phyloP scores from a whole-genome alignment of 2,113 vertebrate species.

The Lanius collurio region DNA sequence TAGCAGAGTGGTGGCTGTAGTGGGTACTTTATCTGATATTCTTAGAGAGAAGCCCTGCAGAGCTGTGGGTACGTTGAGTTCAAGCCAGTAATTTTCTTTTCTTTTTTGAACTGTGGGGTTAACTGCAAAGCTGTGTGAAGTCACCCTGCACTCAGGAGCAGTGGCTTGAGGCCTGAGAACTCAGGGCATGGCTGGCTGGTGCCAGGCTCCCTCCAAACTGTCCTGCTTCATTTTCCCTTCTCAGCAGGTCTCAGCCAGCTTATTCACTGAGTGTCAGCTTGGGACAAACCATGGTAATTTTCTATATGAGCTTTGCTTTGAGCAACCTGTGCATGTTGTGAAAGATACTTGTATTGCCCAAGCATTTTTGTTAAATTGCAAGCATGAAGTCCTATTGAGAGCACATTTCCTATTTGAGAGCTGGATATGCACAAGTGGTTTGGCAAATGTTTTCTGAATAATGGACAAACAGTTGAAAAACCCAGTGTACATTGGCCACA shows the following conservation, averaged over 20 bases:
- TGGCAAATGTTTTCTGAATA: not conserved
- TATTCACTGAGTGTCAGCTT: not conserved
- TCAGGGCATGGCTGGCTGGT: not conserved
- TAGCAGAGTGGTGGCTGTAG: not conserved
- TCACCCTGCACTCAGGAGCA: not conserved
- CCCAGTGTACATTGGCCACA: not conserved
- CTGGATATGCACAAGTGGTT: not conserved
- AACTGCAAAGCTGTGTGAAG: not conserved
- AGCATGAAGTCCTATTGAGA: not conserved
- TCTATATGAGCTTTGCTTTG: not conserved
- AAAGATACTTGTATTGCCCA: not conserved
- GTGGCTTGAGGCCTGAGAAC: not conserved
- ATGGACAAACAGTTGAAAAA: not conserved
- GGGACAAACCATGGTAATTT: not conserved
- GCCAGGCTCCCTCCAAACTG: not conserved
- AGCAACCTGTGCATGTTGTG: fast-evolving
- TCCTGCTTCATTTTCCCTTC: not conserved
- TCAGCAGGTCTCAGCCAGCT: not conserved
- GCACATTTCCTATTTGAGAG: not conserved
- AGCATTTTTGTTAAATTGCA: not conserved
- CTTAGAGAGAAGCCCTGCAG: not conserved
- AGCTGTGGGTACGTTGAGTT: not conserved
- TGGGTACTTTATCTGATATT: not conserved
- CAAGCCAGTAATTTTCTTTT: not conserved
- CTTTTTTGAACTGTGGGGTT: not conserved